These are phyloP conservation scores for Neodiprion lecontei DNA, from an alignment of 1,140 invertebrate species.

Conservation along the genomic window DNA sequence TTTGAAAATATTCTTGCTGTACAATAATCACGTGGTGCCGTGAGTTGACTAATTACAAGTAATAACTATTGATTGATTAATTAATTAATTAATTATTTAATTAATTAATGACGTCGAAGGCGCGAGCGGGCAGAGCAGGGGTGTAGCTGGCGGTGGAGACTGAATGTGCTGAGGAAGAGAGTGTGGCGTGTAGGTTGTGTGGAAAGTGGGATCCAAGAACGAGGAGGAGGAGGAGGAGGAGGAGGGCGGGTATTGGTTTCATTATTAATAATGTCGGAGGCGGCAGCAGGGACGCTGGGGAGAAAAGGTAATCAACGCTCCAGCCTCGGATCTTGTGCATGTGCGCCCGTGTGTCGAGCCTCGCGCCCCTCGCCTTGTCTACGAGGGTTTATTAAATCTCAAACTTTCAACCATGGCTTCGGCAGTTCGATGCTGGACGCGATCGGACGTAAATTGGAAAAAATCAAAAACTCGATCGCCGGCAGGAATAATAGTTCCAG, in stretches of 20 bases:
- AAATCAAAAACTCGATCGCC: too few relatives aligned
- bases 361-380: not conserved
- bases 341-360: conserved; percentile 1
- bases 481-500: too few relatives aligned
- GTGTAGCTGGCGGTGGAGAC: not conserved
- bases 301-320: conserved; percentile 4
- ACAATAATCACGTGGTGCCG: too few relatives aligned
- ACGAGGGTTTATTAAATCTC: conserved; percentile 3
- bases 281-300: not conserved
- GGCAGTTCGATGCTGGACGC: not conserved
- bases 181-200: not conserved
- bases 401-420: not conserved
- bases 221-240: conserved; percentile 18
- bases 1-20: too few relatives aligned
- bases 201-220: not conserved
- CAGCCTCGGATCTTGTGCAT: not conserved
- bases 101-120: too few relatives aligned
- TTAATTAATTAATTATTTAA: too few relatives aligned
- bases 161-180: not conserved
- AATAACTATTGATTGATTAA: too few relatives aligned
- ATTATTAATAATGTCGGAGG: conserved; percentile 41
- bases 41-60: too few relatives aligned
- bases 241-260: conserved; percentile 14
- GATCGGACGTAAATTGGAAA: too few relatives aligned
- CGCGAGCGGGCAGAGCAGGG: too few relatives aligned